phyloP scores from a whole-genome alignment of 2,113 vertebrate species.

The Prunella fulvescens region DNA sequence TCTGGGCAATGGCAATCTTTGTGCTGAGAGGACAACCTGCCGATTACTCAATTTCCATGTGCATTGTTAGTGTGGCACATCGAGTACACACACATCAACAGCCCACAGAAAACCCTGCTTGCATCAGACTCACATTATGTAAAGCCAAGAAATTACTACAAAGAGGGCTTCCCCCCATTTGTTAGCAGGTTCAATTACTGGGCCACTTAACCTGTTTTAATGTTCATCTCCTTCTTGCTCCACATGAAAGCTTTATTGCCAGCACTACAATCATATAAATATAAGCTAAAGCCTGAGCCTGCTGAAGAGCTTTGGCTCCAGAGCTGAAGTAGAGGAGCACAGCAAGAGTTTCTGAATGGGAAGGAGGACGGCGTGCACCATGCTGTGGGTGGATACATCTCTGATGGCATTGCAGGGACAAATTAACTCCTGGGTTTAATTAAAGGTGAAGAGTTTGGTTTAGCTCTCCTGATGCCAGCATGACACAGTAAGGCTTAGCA shows the following conservation, averaged over 20 bases:
- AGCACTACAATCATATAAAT: not conserved
- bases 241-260: conserved; percentile 12
- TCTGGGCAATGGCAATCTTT: not conserved
- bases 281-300: not conserved
- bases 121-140: not conserved
- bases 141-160: not conserved
- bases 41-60: not conserved
- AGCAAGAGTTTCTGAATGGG: not conserved
- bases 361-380: not conserved
- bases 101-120: not conserved
- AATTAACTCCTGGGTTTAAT: not conserved
- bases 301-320: not conserved
- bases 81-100: not conserved
- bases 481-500: not conserved
- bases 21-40: conserved; percentile 30
- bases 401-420: not conserved
- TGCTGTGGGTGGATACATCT: not conserved
- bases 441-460: not conserved
- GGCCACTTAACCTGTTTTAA: conserved; percentile 44
- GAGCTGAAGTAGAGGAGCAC: not conserved
- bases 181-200: not conserved
- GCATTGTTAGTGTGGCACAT: conserved; percentile 21
- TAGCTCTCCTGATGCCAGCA: not conserved
- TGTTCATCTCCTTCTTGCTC: conserved; percentile 1
- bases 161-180: not conserved